Percentiles rank a stretch among this genome's conserved stretches.
Evolutionary conservation across 2,797 vertebrate species (phyloP).

Genomic region (Enteromius radiatus): DNA sequence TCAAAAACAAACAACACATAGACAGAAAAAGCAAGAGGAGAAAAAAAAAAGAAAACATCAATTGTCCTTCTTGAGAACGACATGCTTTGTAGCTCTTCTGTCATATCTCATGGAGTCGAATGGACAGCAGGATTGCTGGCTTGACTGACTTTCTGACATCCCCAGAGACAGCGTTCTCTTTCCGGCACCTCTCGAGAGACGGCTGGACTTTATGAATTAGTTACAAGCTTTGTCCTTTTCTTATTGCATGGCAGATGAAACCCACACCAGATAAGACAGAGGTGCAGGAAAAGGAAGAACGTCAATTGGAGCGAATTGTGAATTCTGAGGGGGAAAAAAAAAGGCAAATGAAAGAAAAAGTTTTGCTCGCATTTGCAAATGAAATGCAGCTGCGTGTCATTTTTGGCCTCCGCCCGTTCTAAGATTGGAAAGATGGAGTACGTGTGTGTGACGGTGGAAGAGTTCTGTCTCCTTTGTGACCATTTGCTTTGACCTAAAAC

Average conservation of each 20-base stretch:
- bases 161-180: conserved; percentile 74
- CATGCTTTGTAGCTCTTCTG: conserved; percentile 82
- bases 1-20: conserved; percentile 76
- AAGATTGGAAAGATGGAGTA: conserved; percentile 77
- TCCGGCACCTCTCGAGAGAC: conserved; percentile 72
- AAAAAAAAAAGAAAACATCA: conserved; percentile 77
- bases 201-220: conserved; percentile 85
- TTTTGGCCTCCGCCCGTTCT: conserved; percentile 65
- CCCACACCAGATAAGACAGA: conserved; percentile 72
- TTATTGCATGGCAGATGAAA: conserved; percentile 66
- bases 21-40: conserved; percentile 44
- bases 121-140: conserved; percentile 77
- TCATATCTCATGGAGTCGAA: conserved; percentile 82
- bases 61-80: conserved; percentile 82
- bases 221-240: conserved; percentile 78
- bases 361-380: conserved; percentile 74
- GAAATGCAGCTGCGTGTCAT: conserved; percentile 78
- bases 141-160: conserved; percentile 80
- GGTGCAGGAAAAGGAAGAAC: conserved; percentile 47
- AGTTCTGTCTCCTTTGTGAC: conserved; percentile 77
- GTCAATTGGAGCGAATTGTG: conserved; percentile 54
- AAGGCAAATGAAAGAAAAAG: conserved; percentile 65
- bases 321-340: conserved; percentile 15
- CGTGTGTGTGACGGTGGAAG: conserved; percentile 60
- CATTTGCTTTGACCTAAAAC: conserved; percentile 79